phyloP scores from a whole-genome alignment of 2,113 vertebrate species.

The Hippocampus mohnikei region DNA sequence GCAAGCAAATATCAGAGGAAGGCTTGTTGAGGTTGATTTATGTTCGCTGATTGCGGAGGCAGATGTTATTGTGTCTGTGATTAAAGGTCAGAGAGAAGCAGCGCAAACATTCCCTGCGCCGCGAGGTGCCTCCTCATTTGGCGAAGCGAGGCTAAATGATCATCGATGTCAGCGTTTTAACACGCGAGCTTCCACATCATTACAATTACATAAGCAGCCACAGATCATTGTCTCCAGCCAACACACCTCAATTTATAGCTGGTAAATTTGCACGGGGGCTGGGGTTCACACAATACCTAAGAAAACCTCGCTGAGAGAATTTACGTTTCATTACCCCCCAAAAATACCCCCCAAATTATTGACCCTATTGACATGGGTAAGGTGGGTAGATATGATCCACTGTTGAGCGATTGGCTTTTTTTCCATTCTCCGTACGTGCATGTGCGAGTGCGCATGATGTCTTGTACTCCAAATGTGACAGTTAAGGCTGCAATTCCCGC shows the following conservation, averaged over 20 bases:
- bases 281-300: neutral
- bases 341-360: conserved; percentile 1
- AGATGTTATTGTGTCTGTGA: conserved; percentile 35
- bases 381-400: neutral
- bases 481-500: conserved; percentile 65
- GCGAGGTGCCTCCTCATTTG: neutral
- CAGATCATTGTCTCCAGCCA: conserved; percentile 11
- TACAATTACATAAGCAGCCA: neutral
- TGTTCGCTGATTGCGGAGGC: conserved; percentile 13
- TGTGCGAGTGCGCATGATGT: neutral
- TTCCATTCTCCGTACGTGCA: conserved; percentile 4
- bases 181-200: neutral
- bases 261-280: neutral
- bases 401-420: neutral
- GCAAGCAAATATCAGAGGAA: conserved; percentile 5
- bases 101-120: conserved; percentile 1
- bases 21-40: conserved; percentile 22
- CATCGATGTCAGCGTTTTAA: neutral
- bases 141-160: neutral
- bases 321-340: conserved; percentile 11
- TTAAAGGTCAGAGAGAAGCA: conserved; percentile 38
- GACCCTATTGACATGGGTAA: conserved; percentile 10
- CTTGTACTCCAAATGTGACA: conserved; percentile 40
- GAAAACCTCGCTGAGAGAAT: conserved; percentile 7
- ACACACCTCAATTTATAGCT: neutral